Base-by-base conservation (phyloP, 2,113 vertebrate species). In the Takifugu flavidus region DNA sequence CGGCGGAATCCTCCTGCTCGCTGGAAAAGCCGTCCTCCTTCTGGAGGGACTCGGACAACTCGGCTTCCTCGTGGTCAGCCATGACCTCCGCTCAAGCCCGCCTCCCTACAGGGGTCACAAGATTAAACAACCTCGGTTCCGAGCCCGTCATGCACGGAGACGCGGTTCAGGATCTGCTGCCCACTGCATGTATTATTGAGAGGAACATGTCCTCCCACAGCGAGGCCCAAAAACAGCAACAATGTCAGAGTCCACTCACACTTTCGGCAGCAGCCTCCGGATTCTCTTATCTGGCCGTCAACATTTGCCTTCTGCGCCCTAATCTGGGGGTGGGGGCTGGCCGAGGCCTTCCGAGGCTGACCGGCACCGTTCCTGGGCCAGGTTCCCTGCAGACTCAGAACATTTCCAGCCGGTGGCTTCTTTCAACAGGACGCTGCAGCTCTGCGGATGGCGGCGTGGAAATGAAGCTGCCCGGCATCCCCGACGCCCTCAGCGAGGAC, bases 61-160 rank as follows among this genome's bases (percentile, higher is more conserved):
- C 86, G 0, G 65, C 65, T 5, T 87, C 83, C 28, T 86, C 85
- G 13, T 64, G 75, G 28, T 75, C 83, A 0, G 87, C 87, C 91
- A 93, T 91, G 3, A 25, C 78, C 56, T 53, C 53, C 61, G 46
- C 52, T 71, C 26, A 20, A 56, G 26, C 6, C 26, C 53, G n/a
- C 53, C 25, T 46, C 49, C 39, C 44, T 58, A 62, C 20, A 49
- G 13, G n/a, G 34, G 2, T 61, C n/a, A 53, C 53, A 62, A 59
- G 52, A 68, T 49, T 0, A 64, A 63, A 5, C 15, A 2, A 0
- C 15, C 49, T 56, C 45, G 26, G 62, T 49, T 67, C 57, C 51
- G 49, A 63, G 44, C 34, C 34, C 2, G 34, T 39, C 7, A 8
- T 11, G 3, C 56, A 11, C 13, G 59, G 49, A 61, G 53, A 31